These are phyloP conservation scores for Diorhabda elongata DNA, from an alignment of 1,140 invertebrate genomes.

Conservation along the genomic window DNA sequence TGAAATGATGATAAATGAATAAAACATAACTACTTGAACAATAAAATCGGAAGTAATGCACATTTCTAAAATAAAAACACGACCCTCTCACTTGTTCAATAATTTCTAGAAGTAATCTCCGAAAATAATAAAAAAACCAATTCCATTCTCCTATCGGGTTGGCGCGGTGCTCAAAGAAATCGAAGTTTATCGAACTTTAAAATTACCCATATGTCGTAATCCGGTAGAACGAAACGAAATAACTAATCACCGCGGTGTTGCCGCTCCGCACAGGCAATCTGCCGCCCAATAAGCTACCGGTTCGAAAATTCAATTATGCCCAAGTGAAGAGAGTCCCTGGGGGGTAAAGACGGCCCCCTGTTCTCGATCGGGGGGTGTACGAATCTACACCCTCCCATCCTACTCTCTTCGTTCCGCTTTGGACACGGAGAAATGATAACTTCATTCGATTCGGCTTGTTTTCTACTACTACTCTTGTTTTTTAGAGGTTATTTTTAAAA, in stretches of 20 bases:
- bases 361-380: constrained; percentile 6
- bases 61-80: not conserved
- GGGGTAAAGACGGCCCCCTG: constrained; percentile 21
- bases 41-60: too few species aligned
- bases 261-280: constrained; percentile 32
- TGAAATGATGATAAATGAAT: too few species aligned
- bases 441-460: not conserved
- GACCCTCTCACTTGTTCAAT: not conserved
- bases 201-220: constrained; percentile 46
- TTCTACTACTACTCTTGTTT: not conserved
- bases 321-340: constrained; percentile 38
- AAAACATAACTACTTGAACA: too few species aligned
- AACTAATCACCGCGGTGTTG: constrained; percentile 36
- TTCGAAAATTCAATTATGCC: constrained; percentile 46
- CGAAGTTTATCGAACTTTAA: constrained; percentile 37
- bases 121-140: constrained; percentile 16
- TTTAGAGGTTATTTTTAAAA: too few species aligned
- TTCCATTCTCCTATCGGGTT: constrained; percentile 16
- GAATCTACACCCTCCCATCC: constrained; percentile 10
- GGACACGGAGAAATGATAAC: not conserved
- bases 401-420: not conserved
- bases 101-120: not conserved
- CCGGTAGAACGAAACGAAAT: constrained; percentile 37
- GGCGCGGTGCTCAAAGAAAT: constrained; percentile 24
- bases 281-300: constrained; percentile 44